Percentiles rank a stretch among this genome's conserved stretches.
These are phyloP conservation scores for Turnix velox DNA, from an alignment of 2,113 vertebrate species.

Conservation along the genomic window DNA sequence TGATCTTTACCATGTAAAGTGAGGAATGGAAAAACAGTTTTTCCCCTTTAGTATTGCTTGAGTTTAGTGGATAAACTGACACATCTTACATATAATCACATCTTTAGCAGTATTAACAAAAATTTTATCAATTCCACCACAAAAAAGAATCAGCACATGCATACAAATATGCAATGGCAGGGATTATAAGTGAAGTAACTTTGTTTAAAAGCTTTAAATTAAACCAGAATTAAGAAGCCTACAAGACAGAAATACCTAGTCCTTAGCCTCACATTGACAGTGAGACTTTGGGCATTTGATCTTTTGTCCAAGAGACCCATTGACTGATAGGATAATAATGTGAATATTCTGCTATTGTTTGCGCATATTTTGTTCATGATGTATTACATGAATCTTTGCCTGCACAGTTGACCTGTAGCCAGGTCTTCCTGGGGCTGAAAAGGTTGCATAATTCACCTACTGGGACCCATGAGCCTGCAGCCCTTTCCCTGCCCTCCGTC, in stretches of 20 bases:
- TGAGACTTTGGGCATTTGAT: neutral
- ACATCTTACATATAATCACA: neutral
- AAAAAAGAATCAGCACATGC: neutral
- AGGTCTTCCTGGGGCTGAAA: neutral
- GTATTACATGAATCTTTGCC: neutral
- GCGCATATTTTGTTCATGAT: neutral
- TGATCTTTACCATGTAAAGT: neutral
- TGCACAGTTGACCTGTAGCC: neutral
- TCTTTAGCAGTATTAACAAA: neutral
- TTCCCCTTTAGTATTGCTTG: neutral
- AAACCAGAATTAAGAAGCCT: neutral
- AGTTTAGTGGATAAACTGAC: neutral
- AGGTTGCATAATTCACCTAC: neutral
- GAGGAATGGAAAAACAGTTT: neutral
- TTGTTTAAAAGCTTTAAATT: neutral
- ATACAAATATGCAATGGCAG: neutral
- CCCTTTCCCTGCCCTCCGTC: neutral
- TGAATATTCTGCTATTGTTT: neutral
- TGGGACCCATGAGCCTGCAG: fast-evolving
- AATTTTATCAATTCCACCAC: neutral
- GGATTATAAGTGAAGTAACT: neutral
- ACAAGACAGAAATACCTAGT: neutral
- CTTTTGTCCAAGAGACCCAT: neutral
- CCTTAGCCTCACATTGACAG: fast-evolving
- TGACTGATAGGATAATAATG: neutral